A percentile compares a stretch with the other conserved stretches of the same genome.
phyloP scores from a whole-genome alignment of 2,113 vertebrate species.

The Hippopotamus amphibius region DNA sequence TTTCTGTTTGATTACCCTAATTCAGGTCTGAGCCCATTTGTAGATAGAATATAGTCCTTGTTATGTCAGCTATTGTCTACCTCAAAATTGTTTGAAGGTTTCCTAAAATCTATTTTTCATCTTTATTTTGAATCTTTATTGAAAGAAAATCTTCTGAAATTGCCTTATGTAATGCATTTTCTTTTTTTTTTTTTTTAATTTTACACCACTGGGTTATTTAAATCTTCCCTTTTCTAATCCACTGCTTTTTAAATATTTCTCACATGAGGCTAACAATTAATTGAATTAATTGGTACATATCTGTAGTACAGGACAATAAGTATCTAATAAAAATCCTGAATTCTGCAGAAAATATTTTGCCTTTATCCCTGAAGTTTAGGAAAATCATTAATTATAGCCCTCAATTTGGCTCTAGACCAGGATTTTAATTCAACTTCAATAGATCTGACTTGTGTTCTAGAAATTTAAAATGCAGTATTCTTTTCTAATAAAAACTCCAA shows the following conservation, averaged over 20 bases:
- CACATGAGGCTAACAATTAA: neutral
- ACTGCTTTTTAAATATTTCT: conserved; percentile 35
- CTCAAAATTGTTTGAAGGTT: neutral
- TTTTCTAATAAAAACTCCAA: neutral
- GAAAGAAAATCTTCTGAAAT: conserved; percentile 18
- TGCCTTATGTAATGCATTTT: conserved; percentile 43
- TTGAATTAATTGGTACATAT: conserved; percentile 56
- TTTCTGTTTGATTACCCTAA: neutral
- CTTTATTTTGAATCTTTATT: conserved; percentile 37
- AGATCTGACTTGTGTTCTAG: neutral
- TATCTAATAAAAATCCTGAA: conserved; percentile 26
- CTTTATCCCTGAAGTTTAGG: conserved; percentile 11
- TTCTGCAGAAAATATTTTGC: conserved; percentile 37
- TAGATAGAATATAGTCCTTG: neutral
- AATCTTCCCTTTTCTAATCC: conserved; percentile 32
- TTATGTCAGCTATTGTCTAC: neutral
- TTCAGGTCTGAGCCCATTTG: neutral
- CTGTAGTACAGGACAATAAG: neutral
- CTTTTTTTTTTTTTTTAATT: conserved; percentile 23
- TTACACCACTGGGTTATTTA: conserved; percentile 31
- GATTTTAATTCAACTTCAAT: neutral
- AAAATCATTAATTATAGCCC: conserved; percentile 52
- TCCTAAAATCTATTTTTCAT: conserved; percentile 25
- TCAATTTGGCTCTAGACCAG: neutral
- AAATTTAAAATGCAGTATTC: neutral